These are phyloP conservation scores for Lasius fuliginosus DNA, from an alignment of 2,888 invertebrate species.

Conservation along the genomic window DNA sequence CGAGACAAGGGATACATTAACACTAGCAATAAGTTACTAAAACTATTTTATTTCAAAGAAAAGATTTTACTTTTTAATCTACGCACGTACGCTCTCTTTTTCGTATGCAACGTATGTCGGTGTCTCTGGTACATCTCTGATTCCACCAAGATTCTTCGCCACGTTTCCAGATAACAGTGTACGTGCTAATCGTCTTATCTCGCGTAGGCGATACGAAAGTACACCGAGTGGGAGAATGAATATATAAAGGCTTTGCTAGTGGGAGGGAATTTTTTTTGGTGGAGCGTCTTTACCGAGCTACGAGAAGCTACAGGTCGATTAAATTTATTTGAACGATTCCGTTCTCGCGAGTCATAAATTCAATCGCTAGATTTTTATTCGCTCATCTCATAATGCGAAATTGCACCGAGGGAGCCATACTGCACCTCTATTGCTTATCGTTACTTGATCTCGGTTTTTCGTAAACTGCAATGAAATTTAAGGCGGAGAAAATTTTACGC, in stretches of 20 bases:
- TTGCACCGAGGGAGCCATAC: background rate
- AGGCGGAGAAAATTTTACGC: background rate
- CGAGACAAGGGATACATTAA: background rate
- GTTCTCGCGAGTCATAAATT: slow-evolving; percentile 52
- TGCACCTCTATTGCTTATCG: background rate
- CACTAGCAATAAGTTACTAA: slow-evolving; percentile 4
- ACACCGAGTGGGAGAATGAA: background rate
- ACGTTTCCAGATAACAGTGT: slow-evolving; percentile 31
- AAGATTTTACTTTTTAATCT: slow-evolving; percentile 21
- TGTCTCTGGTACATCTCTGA: background rate
- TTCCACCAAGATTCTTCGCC: slow-evolving; percentile 21
- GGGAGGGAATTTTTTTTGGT: background rate
- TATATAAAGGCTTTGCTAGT: background rate
- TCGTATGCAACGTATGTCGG: background rate
- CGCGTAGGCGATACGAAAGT: background rate
- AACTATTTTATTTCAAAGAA: background rate
- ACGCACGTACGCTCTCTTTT: slow-evolving; percentile 20
- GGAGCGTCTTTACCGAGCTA: background rate
- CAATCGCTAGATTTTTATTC: slow-evolving; percentile 33
- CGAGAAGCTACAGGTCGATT: slow-evolving; percentile 69
- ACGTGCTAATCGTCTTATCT: slow-evolving; percentile 65
- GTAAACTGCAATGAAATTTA: background rate
- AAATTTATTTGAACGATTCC: slow-evolving; percentile 65
- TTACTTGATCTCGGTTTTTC: background rate
- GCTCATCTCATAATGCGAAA: slow-evolving; percentile 5